Percentiles rank a stretch among this genome's conserved stretches.
These are phyloP conservation scores for Hydractinia echinata DNA, from an alignment of 30 jellyfish, hydroid and myxozoan genomes.

Conservation along the genomic window DNA sequence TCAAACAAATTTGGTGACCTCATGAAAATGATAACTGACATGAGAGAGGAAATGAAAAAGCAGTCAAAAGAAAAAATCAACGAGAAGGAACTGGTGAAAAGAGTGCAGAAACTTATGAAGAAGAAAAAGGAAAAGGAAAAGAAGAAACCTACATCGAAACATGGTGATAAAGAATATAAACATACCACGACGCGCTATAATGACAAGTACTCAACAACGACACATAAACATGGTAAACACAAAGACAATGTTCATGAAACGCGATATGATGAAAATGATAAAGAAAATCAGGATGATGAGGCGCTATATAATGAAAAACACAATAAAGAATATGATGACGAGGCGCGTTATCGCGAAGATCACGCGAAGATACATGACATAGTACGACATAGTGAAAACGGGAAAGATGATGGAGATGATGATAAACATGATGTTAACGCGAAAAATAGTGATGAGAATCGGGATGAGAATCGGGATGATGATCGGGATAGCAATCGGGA, in stretches of 20 bases:
- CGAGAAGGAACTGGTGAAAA: slow-evolving; percentile 17
- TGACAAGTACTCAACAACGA: background rate
- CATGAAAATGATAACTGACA: slow-evolving; percentile 17
- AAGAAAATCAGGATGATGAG: background rate
- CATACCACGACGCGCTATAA: slow-evolving; percentile 22
- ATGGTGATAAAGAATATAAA: background rate
- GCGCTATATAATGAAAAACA: background rate
- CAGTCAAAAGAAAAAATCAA: slow-evolving; percentile 11
- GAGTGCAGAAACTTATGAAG: slow-evolving; percentile 13
- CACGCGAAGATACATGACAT: background rate
- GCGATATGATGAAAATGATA: background rate
- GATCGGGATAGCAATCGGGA: slow-evolving; percentile 28
- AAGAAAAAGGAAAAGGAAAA: background rate
- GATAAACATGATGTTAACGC: slow-evolving; percentile 7
- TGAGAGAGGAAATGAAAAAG: slow-evolving; percentile 22
- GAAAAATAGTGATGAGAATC: slow-evolving; percentile 37
- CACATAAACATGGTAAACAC: slow-evolving; percentile 6
- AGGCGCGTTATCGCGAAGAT: background rate
- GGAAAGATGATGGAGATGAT: slow-evolving; percentile 15
- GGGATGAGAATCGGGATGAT: slow-evolving; percentile 36
- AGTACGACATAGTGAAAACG: background rate
- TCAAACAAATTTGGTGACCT: slow-evolving; percentile 15
- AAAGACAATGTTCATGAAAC: background rate
- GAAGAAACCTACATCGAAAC: background rate
- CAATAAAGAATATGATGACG: background rate